Conservation (phyloP, 35 echinoderm and acorn worm genomes). For the Chiridota heheva region DNA sequence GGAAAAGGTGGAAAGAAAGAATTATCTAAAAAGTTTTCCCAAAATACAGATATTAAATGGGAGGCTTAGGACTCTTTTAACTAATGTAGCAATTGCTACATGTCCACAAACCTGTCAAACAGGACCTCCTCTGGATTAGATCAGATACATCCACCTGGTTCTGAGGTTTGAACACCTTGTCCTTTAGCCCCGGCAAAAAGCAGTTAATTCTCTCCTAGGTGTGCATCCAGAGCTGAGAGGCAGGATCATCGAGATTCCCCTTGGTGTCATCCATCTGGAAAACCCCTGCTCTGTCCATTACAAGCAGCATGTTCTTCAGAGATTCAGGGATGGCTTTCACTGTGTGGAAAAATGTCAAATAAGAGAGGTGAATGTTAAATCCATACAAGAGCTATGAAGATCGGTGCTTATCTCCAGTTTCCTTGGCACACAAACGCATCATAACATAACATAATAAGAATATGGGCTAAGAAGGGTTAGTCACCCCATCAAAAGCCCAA, state of each 20-base stretch:
- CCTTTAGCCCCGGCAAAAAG: conserved; percentile 81
- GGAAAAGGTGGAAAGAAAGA: too few species aligned
- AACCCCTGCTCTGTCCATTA: conserved; percentile 90
- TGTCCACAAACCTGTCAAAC: too few species aligned
- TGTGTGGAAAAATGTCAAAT: conserved; percentile 9
- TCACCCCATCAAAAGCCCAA: too few species aligned
- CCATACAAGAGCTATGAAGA: too few species aligned
- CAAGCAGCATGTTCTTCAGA: conserved; percentile 98
- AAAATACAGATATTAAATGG: neutral
- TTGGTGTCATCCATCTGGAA: conserved; percentile 65
- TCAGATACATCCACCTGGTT: conserved; percentile 35
- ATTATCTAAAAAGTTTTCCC: too few species aligned
- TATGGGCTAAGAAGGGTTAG: too few species aligned
- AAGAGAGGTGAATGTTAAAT: too few species aligned
- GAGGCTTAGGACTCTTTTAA: neutral
- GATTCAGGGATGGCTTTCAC: conserved; percentile 96
- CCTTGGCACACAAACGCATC: too few species aligned
- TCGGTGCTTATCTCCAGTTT: too few species aligned
- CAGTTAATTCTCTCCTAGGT: conserved; percentile 97
- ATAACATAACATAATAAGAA: too few species aligned
- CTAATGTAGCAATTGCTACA: neutral
- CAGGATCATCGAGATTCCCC: conserved; percentile 38
- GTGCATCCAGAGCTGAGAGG: conserved; percentile 78
- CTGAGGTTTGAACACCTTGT: conserved; percentile 89
- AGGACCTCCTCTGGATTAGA: neutral